Base-by-base conservation (phyloP, 2,797 vertebrate species). In the Hipposideros larvatus region DNA sequence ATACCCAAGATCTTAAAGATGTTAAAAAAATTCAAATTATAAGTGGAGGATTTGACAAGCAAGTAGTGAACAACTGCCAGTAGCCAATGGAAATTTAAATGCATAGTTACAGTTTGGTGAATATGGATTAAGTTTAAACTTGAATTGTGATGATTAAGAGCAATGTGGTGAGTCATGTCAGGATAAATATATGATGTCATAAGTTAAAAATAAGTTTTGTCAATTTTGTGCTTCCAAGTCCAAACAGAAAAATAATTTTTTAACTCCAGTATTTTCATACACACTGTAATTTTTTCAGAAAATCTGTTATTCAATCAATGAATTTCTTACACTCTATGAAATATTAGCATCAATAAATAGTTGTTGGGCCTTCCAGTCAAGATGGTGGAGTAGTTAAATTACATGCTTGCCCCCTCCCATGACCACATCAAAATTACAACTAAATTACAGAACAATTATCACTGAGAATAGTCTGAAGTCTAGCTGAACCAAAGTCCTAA, bases 291-390 rank as follows among this genome's bases (percentile, higher is more conserved):
- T 82, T 74, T 92, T 86, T 77, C 82, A 46, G 48, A 86, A 92
- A 57, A 85, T 6, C 7, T 24, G 11, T 84, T 43, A 84, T 26
- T 43, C 59, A 65, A n/a, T 74, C n/a, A 43, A 55, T 61, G 55
- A 91, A 51, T 24, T 2, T 37, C 61, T 92, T 86, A 68, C 28
- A 92, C 7, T 84, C 70, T 66, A 37, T 83, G n/a, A 74, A 83
- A 74, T 84, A 68, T 68, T 65, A 46, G 41, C 87, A 93, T 93
- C 73, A 93, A 78, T 70, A 92, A 87, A 48, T 24, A 59, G 9
- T 65, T 48, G 11, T 59, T 24, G 28, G 43, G n/a, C 37, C n/a
- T 78, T 78, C n/a, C 22, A 78, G 75, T 55, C 51, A 78, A 55
- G 21, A 55, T 78, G 51, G 21, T 48, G 11, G 53, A 55, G 51